Percentiles rank a stretch among this genome's conserved stretches.
These are phyloP conservation scores for Apodemia duryi DNA, from an alignment of 2,888 invertebrate species.

Conservation along the genomic window DNA sequence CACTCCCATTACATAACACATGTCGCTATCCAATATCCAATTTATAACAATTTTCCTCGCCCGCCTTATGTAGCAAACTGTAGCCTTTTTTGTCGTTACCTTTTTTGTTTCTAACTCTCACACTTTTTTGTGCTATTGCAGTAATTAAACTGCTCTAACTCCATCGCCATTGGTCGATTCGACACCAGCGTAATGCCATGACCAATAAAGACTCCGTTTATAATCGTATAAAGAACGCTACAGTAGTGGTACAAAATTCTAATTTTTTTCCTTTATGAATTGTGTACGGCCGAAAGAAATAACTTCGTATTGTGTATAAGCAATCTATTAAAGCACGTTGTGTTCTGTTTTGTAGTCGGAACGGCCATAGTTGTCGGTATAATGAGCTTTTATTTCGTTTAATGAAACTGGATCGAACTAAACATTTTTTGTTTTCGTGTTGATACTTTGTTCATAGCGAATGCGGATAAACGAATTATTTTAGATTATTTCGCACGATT, in stretches of 20 bases:
- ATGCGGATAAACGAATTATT: constrained; percentile 15
- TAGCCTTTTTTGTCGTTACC: background rate
- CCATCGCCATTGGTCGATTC: background rate
- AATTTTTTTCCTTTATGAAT: constrained; percentile 7
- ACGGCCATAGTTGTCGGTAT: constrained; percentile 32
- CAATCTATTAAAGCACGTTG: constrained; percentile 54
- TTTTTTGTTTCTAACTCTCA: constrained; percentile 14
- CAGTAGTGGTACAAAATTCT: constrained; percentile 1
- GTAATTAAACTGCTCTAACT: constrained; percentile 1
- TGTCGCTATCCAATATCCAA: constrained; percentile 20
- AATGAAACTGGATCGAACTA: constrained; percentile 37
- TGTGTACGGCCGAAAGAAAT: constrained; percentile 41
- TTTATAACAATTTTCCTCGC: constrained; percentile 12
- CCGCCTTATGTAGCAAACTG: constrained; percentile 6
- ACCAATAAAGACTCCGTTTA: constrained; percentile 14
- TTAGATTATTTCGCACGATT: background rate
- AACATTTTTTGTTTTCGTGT: too few relatives aligned
- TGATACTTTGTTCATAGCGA: constrained; percentile 36
- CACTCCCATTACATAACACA: constrained; percentile 25
- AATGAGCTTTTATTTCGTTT: constrained; percentile 40
- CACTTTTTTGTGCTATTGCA: constrained; percentile 4
- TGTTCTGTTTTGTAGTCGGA: constrained; percentile 39
- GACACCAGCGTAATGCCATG: background rate
- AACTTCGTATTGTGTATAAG: constrained; percentile 53
- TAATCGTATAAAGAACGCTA: constrained; percentile 12